Evolutionary conservation across 2,113 vertebrate genomes (phyloP), one percentile per base, ranked within the genome.

Genomic region (Semicossyphus pulcher): DNA sequence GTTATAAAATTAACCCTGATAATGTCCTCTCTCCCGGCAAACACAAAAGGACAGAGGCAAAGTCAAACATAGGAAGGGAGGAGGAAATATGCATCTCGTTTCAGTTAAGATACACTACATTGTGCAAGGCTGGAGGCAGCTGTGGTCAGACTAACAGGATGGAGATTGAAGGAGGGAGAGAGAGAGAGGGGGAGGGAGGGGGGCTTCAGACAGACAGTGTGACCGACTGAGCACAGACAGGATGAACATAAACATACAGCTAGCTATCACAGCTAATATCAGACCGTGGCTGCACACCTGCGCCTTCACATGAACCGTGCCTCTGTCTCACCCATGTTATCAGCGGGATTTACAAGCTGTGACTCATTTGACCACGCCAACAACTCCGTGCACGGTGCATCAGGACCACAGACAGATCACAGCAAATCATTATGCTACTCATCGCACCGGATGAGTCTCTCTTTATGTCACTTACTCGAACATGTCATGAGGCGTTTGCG

Each of bases 381-480:
- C 8, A 8, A 10, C 32, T 12, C 56, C 10, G 12, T 7, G 28
- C 42, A 12, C 21, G 10, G 2, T 1, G 3, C 8, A 5, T 7
- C 42, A 49, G 12, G 20, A 56, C 21, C 52, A 26, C 2, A 42
- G 20, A 47, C 58, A 29, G 5, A 59, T 56, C 39, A 36, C 34
- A 16, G 61, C 29, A 62, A 7, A 69, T 63, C 39, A 70, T 1
- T 0, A 51, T 2, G 53, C 54, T 44, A 47, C 12, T 23, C 45
- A 63, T 45, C 48, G 16, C 61, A 44, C 32, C 1, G 25, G 12
- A 51, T 15, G 26, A 20, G 42, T 37, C 44, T 10, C 15, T 29
- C 18, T 34, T 29, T 3, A 5, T 14, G 32, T 34, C 86, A 94
- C 94, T 94, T 89, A 94, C 94, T 94, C 94, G 76, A 94, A 94